Conservation (phyloP, 1,140 invertebrate genomes). For the Drosophila saltans region DNA sequence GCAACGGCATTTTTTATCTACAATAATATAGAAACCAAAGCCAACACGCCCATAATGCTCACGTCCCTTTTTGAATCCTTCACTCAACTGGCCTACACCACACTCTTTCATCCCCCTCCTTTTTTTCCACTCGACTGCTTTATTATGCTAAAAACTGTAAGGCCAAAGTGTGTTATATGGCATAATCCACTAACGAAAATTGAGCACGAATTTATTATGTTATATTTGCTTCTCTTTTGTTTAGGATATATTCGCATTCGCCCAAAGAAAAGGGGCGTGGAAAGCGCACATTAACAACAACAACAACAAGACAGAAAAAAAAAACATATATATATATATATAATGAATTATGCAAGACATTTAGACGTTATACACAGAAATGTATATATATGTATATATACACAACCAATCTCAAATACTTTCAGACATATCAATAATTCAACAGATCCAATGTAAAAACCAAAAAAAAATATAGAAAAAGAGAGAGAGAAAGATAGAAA, state of each 20-base stretch:
- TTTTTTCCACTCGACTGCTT: constrained; percentile 72
- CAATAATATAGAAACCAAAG: constrained; percentile 38
- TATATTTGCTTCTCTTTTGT: constrained; percentile 37
- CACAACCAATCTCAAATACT: constrained; percentile 35
- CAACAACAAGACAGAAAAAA: constrained; percentile 28
- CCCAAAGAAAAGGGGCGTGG: constrained; percentile 48
- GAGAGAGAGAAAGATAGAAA: background rate
- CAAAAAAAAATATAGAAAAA: constrained; percentile 34
- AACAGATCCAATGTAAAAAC: constrained; percentile 61
- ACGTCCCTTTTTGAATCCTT: background rate
- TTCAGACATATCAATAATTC: constrained; percentile 76
- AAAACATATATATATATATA: constrained; percentile 33
- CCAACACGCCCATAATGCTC: background rate
- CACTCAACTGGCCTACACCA: background rate
- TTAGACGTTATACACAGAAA: constrained; percentile 37
- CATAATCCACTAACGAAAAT: constrained; percentile 81
- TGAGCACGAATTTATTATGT: constrained; percentile 80
- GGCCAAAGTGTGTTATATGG: constrained; percentile 78
- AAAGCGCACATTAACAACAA: constrained; percentile 19
- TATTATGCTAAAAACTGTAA: constrained; percentile 77
- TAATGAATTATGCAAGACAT: constrained; percentile 79
- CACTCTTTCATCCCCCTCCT: constrained; percentile 20
- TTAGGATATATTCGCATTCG: constrained; percentile 39
- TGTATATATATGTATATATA: constrained; percentile 4
- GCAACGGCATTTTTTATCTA: constrained; percentile 64